Conservation (phyloP, 2,113 vertebrate species). For the Chitala chitala region DNA sequence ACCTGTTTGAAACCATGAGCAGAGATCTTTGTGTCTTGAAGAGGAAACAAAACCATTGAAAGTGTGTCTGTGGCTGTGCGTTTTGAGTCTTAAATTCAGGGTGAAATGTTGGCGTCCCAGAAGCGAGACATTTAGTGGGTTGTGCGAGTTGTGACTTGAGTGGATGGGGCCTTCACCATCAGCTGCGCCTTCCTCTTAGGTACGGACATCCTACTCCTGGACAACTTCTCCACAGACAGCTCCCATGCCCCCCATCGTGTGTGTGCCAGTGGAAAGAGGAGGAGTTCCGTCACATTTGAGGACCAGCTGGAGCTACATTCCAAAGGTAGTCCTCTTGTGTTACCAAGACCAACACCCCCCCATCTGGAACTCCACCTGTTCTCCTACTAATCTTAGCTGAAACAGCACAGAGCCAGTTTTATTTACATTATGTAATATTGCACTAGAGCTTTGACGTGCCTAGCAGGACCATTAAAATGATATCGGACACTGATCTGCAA, state of each 20-base stretch:
- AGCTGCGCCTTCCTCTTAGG: slow-evolving; percentile 56
- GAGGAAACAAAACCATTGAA: no score
- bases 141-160: not conserved
- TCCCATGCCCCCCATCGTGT: slow-evolving; percentile 51
- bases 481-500: not conserved
- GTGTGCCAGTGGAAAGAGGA: slow-evolving; percentile 62
- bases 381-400: no score
- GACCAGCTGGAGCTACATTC: slow-evolving; percentile 82
- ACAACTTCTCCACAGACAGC: slow-evolving; percentile 75
- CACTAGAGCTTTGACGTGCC: no score
- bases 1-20: no score
- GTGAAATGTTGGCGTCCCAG: not conserved
- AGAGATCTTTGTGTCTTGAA: no score
- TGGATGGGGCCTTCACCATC: not conserved
- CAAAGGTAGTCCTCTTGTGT: slow-evolving; percentile 65
- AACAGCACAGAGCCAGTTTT: no score
- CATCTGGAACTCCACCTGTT: not conserved
- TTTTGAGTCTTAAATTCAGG: not conserved
- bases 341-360: not conserved
- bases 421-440: not conserved
- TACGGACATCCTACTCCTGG: slow-evolving; percentile 91
- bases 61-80: not conserved
- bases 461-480: no score
- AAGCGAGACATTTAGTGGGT: not conserved
- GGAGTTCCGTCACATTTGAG: slow-evolving; percentile 93